Percentiles rank a stretch among this genome's conserved stretches.
Conservation (phyloP, 2,888 invertebrate genomes). For the Drosophila testacea region DNA sequence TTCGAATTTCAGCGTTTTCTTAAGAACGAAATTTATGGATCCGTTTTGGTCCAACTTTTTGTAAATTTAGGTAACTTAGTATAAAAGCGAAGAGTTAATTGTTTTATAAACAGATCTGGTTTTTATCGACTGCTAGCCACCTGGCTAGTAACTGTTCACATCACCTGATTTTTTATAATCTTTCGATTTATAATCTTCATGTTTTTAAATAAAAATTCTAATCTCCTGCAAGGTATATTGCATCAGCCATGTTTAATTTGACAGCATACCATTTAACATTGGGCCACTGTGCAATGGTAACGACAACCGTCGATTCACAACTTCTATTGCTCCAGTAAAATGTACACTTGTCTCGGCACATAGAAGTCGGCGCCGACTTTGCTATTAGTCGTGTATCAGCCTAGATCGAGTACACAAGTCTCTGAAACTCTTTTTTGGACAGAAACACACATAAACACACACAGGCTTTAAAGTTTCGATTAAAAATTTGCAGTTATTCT, state of each 20-base stretch:
- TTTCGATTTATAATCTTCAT: background rate
- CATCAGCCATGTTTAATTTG: constrained; percentile 10
- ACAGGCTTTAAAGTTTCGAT: constrained; percentile 31
- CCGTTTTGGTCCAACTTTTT: too few relatives aligned
- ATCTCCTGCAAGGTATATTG: background rate
- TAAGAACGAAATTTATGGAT: too few relatives aligned
- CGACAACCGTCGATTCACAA: constrained; percentile 12
- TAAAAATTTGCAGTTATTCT: constrained; percentile 44
- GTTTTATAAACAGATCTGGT: too few relatives aligned
- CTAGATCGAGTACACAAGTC: constrained; percentile 44
- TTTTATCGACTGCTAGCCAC: too few relatives aligned
- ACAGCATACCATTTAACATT: background rate
- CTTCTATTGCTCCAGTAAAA: constrained; percentile 4
- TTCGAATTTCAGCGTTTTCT: too few relatives aligned
- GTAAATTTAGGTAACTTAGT: too few relatives aligned
- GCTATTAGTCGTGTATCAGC: constrained; percentile 60
- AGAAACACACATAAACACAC: constrained; percentile 2
- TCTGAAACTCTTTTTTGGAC: constrained; percentile 17
- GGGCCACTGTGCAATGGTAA: constrained; percentile 36
- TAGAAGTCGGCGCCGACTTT: constrained; percentile 52
- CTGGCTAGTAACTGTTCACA: background rate
- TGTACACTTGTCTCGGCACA: constrained; percentile 37
- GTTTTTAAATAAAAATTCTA: background rate
- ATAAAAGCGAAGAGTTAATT: too few relatives aligned
- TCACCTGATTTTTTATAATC: constrained; percentile 8